phyloP scores from a whole-genome alignment of 1,140 invertebrate species.

The Ylistrum balloti region DNA sequence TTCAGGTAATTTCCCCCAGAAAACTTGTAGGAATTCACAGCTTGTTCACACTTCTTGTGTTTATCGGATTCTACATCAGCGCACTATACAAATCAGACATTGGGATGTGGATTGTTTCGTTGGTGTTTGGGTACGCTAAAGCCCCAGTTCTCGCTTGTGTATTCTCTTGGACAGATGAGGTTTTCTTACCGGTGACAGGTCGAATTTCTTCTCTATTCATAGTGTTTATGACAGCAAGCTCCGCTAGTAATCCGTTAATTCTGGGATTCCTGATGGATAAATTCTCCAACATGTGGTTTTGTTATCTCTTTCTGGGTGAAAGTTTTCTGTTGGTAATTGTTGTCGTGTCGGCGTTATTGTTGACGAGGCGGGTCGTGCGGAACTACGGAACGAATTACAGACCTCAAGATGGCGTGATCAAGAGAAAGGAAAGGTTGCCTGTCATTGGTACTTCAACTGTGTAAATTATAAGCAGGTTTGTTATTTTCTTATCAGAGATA shows the following conservation, averaged over 20 bases:
- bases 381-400: background rate
- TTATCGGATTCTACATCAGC: slow-evolving; percentile 48
- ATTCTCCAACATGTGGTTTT: slow-evolving; percentile 66
- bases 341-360: background rate
- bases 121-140: slow-evolving; percentile 55
- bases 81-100: background rate
- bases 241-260: slow-evolving; percentile 61
- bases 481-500: no score
- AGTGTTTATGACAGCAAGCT: slow-evolving; percentile 59
- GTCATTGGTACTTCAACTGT: background rate
- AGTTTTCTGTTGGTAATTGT: slow-evolving; percentile 12
- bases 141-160: slow-evolving; percentile 63
- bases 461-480: no score
- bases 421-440: background rate
- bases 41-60: slow-evolving; percentile 46
- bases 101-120: slow-evolving; percentile 47
- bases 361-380: background rate
- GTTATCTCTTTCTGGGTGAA: slow-evolving; percentile 60
- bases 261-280: slow-evolving; percentile 67
- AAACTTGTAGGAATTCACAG: slow-evolving; percentile 47
- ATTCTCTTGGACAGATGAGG: slow-evolving; percentile 65
- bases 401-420: background rate
- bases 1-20: background rate
- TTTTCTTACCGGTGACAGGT: slow-evolving; percentile 64
- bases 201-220: slow-evolving; percentile 66